phyloP scores from a whole-genome alignment of 2,797 vertebrate genomes.

The Pterois miles region DNA sequence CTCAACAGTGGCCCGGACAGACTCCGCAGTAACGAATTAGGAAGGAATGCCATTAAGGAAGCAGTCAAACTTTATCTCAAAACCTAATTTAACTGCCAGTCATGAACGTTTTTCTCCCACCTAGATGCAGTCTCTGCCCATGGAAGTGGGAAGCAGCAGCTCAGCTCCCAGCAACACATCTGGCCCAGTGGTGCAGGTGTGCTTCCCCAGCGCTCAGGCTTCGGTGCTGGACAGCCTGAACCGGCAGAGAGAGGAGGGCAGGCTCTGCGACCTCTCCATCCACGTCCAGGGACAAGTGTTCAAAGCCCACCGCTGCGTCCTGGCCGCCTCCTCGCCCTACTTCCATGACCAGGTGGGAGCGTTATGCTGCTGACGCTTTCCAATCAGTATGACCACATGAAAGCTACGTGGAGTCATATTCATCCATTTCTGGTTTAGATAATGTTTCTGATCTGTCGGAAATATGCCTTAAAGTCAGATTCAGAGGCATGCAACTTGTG shows the following conservation, averaged over 20 bases:
- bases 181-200: conserved; percentile 86
- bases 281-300: conserved; percentile 93
- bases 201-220: conserved; percentile 88
- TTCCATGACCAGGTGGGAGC: conserved; percentile 91
- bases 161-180: conserved; percentile 46
- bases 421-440: background rate
- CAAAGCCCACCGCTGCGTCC: conserved; percentile 92
- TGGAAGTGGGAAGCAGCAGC: conserved; percentile 77
- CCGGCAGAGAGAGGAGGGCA: conserved; percentile 89
- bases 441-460: too few relatives aligned
- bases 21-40: too few relatives aligned
- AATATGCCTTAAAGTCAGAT: background rate
- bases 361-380: background rate
- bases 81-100: background rate
- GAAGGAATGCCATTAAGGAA: background rate
- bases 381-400: background rate
- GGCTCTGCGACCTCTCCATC: conserved; percentile 94
- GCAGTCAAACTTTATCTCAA: background rate
- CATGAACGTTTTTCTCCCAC: background rate
- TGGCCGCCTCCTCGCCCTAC: conserved; percentile 94
- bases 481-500: background rate
- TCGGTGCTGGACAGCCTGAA: conserved; percentile 91
- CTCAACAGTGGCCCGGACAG: background rate
- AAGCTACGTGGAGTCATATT: background rate
- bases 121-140: conserved; percentile 77